phyloP scores from a whole-genome alignment of 2,797 vertebrate genomes.

The Potorous gilbertii region DNA sequence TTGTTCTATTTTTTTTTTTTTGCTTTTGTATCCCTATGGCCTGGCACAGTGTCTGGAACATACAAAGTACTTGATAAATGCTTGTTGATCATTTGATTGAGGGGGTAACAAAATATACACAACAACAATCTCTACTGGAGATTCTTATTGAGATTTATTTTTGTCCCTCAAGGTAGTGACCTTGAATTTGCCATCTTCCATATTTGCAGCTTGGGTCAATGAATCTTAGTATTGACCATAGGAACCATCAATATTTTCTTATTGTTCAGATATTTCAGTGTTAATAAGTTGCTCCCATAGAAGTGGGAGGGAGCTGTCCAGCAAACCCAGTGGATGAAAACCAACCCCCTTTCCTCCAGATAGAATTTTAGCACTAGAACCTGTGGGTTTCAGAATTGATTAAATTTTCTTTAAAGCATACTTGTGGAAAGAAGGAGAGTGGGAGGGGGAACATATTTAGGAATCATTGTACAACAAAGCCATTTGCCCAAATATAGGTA shows the following conservation, averaged over 20 bases:
- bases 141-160: slow-evolving; percentile 81
- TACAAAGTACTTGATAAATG: neutral
- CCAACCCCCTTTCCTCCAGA: slow-evolving; percentile 56
- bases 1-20: neutral
- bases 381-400: slow-evolving; percentile 58
- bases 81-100: slow-evolving; percentile 14
- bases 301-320: slow-evolving; percentile 24
- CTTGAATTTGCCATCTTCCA: slow-evolving; percentile 75
- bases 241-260: slow-evolving; percentile 65
- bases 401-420: slow-evolving; percentile 26
- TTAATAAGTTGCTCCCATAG: neutral
- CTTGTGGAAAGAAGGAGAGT: neutral
- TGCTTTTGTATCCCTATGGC: neutral
- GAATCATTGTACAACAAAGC: slow-evolving; percentile 11
- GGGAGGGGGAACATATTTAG: slow-evolving; percentile 4
- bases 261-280: slow-evolving; percentile 62
- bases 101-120: slow-evolving; percentile 41
- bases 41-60: neutral
- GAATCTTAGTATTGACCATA: slow-evolving; percentile 65
- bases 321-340: slow-evolving; percentile 63
- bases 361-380: slow-evolving; percentile 54
- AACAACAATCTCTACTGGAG: slow-evolving; percentile 68
- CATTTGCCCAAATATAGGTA: slow-evolving; percentile 12
- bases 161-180: slow-evolving; percentile 77
- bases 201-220: slow-evolving; percentile 75